phyloP scores from a whole-genome alignment of 2,113 vertebrate genomes.

The Isurus oxyrinchus region DNA sequence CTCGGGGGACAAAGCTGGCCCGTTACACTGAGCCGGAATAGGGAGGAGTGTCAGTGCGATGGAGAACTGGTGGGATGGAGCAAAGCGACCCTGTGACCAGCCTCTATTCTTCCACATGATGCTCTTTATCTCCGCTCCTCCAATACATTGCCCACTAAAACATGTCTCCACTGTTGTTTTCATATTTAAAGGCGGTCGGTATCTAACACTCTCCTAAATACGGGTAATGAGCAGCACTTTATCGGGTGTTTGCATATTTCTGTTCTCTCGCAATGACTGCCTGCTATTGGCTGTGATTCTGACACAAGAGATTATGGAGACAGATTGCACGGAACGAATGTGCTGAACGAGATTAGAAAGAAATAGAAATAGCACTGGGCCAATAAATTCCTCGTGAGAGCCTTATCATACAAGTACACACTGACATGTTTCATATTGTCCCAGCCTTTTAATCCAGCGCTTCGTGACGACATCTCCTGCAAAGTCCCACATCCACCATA shows the following conservation, averaged over 20 bases:
- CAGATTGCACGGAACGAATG: slow-evolving; percentile 99
- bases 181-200: slow-evolving; percentile 95
- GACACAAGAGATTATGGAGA: slow-evolving; percentile 99
- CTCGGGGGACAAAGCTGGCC: not conserved
- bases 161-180: slow-evolving; percentile 80
- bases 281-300: slow-evolving; percentile 92
- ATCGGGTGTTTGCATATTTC: slow-evolving; percentile 99
- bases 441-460: slow-evolving; percentile 98
- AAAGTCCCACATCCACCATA: slow-evolving; percentile 77
- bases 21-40: not conserved
- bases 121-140: slow-evolving; percentile 93
- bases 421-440: slow-evolving; percentile 99
- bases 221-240: slow-evolving; percentile 99
- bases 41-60: not conserved
- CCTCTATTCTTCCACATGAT: slow-evolving; percentile 83
- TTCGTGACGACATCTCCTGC: slow-evolving; percentile 57
- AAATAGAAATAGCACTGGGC: slow-evolving; percentile 99
- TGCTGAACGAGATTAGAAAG: slow-evolving; percentile 98
- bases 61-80: not conserved
- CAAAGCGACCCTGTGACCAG: slow-evolving; percentile 82
- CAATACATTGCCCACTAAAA: slow-evolving; percentile 84
- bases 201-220: slow-evolving; percentile 89
- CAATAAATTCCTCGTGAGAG: slow-evolving; percentile 99
- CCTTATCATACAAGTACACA: slow-evolving; percentile 99
- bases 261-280: slow-evolving; percentile 80